Evolutionary conservation across 2,888 invertebrate genomes (phyloP).

Genomic region (Luperina testacea): DNA sequence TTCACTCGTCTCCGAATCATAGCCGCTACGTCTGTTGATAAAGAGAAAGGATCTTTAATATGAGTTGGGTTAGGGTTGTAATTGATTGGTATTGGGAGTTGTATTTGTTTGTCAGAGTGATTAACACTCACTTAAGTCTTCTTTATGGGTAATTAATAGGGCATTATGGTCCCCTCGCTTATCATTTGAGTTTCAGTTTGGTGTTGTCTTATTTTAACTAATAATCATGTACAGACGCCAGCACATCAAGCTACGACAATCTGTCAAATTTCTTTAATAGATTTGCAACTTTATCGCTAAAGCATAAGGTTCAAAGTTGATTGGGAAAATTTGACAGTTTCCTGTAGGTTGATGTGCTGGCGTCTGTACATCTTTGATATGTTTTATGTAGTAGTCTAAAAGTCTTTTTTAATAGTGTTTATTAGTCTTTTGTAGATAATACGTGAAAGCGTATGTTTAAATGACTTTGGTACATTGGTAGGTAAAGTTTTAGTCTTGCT

Average conservation of each 20-base stretch:
- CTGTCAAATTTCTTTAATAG: no score
- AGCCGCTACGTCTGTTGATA: constrained; percentile 88
- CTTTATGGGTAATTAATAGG: constrained; percentile 22
- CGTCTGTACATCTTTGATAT: no score
- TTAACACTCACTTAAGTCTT: neutral
- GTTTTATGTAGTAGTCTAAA: neutral
- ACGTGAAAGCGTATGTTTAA: no score
- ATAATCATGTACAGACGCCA: neutral
- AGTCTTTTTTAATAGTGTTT: no score
- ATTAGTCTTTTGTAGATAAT: no score
- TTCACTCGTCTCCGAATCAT: constrained; percentile 92
- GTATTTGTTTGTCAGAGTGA: constrained; percentile 5
- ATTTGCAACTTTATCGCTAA: no score
- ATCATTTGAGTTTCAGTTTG: neutral
- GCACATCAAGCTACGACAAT: no score
- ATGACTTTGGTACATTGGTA: no score
- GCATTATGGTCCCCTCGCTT: neutral
- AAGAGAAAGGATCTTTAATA: constrained; percentile 37
- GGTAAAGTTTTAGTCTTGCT: no score
- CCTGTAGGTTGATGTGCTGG: no score
- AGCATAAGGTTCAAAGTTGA: no score
- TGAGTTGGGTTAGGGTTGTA: neutral
- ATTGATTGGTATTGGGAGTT: neutral
- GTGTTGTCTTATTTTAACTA: neutral
- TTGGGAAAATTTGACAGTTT: no score